phyloP scores from a whole-genome alignment of 2,797 vertebrate species.

The Gastrophryne carolinensis region DNA sequence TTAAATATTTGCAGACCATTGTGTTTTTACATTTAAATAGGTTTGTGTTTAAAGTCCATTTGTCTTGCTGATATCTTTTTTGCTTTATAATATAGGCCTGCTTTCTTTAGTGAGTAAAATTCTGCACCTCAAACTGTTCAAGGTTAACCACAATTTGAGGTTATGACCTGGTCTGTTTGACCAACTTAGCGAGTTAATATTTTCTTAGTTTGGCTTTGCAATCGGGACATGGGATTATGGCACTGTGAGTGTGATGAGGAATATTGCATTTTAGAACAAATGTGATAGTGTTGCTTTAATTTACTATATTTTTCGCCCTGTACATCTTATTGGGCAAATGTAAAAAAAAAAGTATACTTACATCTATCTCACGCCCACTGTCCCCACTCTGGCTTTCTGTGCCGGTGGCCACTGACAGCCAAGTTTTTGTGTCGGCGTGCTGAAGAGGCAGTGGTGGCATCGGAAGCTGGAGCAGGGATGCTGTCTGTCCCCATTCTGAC shows the following conservation, averaged over 20 bases:
- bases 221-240: neutral
- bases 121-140: neutral
- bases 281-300: too few relatives aligned
- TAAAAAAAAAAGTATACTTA: too few relatives aligned
- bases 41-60: slow-evolving; percentile 24
- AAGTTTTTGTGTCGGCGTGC: too few relatives aligned
- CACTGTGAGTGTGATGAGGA: neutral
- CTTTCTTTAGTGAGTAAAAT: neutral
- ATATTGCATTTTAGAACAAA: slow-evolving; percentile 29
- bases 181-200: neutral
- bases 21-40: neutral
- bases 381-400: too few relatives aligned
- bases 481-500: too few relatives aligned
- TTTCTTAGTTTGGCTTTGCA: slow-evolving; percentile 3
- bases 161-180: slow-evolving; percentile 9
- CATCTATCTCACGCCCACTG: too few relatives aligned
- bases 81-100: neutral
- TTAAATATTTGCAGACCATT: slow-evolving; percentile 45
- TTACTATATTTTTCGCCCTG: too few relatives aligned
- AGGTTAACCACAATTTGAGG: too few relatives aligned
- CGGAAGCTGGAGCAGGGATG: too few relatives aligned
- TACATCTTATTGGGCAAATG: too few relatives aligned
- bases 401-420: too few relatives aligned
- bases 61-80: neutral
- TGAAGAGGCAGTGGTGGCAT: too few relatives aligned